phyloP scores from a whole-genome alignment of 2,113 vertebrate species.

The Leucosticte australis region DNA sequence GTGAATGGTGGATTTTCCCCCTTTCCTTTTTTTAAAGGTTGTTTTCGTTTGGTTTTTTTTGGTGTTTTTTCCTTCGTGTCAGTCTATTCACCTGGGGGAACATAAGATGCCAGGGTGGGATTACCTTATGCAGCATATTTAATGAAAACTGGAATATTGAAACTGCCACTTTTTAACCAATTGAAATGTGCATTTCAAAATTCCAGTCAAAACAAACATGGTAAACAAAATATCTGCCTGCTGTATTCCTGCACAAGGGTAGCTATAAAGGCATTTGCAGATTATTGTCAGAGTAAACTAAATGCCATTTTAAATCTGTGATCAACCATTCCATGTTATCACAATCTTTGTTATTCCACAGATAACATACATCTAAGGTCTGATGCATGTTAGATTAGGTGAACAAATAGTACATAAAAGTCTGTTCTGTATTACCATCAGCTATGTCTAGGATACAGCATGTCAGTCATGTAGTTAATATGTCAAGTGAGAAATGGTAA shows the following conservation, averaged over 20 bases:
- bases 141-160: conserved; percentile 36
- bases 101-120: background rate
- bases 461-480: conserved; percentile 67
- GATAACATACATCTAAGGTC: conserved; percentile 59
- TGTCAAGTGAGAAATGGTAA: conserved; percentile 67
- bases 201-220: conserved; percentile 45
- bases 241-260: background rate
- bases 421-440: conserved; percentile 53
- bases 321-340: conserved; percentile 64
- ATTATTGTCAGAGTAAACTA: conserved; percentile 70
- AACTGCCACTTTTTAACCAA: conserved; percentile 30
- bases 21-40: background rate
- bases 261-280: conserved; percentile 60
- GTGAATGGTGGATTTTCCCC: background rate
- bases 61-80: background rate
- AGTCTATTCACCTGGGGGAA: background rate
- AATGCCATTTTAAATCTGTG: conserved; percentile 76
- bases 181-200: conserved; percentile 43
- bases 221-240: conserved; percentile 45
- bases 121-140: background rate
- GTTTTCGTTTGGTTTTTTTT: background rate
- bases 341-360: conserved; percentile 67
- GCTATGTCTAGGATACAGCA: conserved; percentile 62
- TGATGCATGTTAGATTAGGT: conserved; percentile 70
- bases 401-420: conserved; percentile 64